phyloP scores from a whole-genome alignment of 1,140 invertebrate species.

The Caenorhabditis latens region DNA sequence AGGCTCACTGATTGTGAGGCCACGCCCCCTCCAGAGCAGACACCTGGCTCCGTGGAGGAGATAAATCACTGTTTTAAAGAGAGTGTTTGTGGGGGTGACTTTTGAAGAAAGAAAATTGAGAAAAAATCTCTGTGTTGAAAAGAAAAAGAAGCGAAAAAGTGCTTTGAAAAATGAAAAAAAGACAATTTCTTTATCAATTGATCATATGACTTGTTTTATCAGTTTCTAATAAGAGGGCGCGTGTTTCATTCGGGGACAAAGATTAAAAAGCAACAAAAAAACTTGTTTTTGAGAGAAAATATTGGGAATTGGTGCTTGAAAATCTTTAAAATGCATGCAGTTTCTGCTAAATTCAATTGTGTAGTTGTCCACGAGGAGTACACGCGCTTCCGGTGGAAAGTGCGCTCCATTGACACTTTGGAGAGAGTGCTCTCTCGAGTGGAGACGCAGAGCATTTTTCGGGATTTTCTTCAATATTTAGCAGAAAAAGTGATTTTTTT shows the following conservation, averaged over 20 bases:
- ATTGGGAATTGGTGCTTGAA: background rate
- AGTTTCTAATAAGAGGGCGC: background rate
- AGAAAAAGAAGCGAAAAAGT: background rate
- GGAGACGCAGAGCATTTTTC: constrained; percentile 2
- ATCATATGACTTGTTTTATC: constrained; percentile 20
- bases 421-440: too few species aligned
- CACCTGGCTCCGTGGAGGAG: constrained; percentile 2
- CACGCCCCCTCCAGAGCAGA: background rate
- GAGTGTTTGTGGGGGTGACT: background rate
- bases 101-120: background rate
- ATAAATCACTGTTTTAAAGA: constrained; percentile 33
- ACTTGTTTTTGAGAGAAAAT: background rate
- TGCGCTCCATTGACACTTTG: background rate
- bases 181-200: background rate
- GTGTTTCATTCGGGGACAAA: background rate
- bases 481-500: background rate
- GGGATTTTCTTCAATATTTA: background rate
- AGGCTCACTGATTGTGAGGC: constrained; percentile 3
- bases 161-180: too few species aligned
- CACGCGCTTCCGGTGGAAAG: background rate
- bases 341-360: background rate
- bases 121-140: background rate
- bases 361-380: background rate
- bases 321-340: background rate
- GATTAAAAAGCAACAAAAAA: background rate